phyloP scores from a whole-genome alignment of 2,797 vertebrate genomes.

The Dallia pectoralis region DNA sequence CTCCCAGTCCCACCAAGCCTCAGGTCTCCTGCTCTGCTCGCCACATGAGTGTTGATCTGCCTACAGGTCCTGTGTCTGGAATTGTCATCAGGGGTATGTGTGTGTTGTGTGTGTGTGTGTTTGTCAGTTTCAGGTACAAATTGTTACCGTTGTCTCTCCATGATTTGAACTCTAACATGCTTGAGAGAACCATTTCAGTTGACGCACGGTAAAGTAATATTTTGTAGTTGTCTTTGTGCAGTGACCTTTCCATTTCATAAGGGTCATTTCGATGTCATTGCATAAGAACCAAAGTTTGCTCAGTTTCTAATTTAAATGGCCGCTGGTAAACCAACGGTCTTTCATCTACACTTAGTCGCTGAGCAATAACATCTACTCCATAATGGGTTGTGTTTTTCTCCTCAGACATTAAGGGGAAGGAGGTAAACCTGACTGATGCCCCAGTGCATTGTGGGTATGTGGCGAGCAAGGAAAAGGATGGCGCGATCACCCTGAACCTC shows the following conservation, averaged over 20 bases:
- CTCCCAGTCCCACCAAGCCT: conserved; percentile 21
- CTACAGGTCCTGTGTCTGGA: conserved; percentile 60
- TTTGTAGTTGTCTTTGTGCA: neutral
- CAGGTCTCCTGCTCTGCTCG: conserved; percentile 62
- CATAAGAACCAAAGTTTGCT: no score
- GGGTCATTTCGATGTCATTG: no score
- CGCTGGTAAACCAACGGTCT: conserved; percentile 7
- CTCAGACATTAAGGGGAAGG: conserved; percentile 55
- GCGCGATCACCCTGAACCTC: conserved; percentile 58
- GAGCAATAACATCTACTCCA: neutral
- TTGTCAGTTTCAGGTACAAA: conserved; percentile 34
- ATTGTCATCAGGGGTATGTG: conserved; percentile 65
- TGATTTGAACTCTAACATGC: conserved; percentile 33
- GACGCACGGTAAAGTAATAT: neutral
- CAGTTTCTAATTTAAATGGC: no score
- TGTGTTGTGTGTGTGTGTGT: conserved; percentile 19
- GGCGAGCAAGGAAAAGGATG: conserved; percentile 55
- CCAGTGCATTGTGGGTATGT: conserved; percentile 72
- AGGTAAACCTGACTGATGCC: conserved; percentile 52
- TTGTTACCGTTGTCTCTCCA: conserved; percentile 50
- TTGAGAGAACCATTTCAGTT: conserved; percentile 21
- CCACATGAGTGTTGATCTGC: conserved; percentile 67
- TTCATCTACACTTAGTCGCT: conserved; percentile 7
- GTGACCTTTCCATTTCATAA: neutral
- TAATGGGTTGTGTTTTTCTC: conserved; percentile 1